phyloP scores from a whole-genome alignment of 1,140 invertebrate genomes.

The Nilaparvata lugens region DNA sequence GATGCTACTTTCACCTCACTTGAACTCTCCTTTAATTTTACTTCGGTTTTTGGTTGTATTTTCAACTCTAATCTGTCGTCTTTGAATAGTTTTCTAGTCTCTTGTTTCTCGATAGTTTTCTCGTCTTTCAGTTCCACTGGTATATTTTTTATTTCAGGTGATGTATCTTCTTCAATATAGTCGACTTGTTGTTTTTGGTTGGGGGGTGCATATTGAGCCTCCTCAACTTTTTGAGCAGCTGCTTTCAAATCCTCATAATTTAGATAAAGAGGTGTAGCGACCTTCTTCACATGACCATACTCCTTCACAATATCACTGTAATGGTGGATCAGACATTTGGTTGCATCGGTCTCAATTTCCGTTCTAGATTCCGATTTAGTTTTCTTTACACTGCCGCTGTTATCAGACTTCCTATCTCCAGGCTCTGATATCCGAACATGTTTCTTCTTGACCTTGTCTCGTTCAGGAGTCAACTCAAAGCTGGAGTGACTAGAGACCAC shows the following conservation, averaged over 20 bases:
- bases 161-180: neutral
- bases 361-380: neutral
- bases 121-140: neutral
- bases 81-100: neutral
- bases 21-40: too few species aligned
- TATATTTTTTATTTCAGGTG: neutral
- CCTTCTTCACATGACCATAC: constrained; percentile 45
- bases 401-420: constrained; percentile 7
- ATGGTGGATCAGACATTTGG: constrained; percentile 61
- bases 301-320: constrained; percentile 70
- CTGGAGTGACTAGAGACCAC: neutral
- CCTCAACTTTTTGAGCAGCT: constrained; percentile 39
- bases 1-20: neutral
- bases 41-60: too few species aligned
- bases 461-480: too few species aligned
- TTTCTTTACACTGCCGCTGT: constrained; percentile 16
- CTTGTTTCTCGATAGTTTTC: neutral
- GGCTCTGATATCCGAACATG: constrained; percentile 26
- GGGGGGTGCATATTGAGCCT: constrained; percentile 17
- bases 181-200: neutral
- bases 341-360: constrained; percentile 18
- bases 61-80: neutral
- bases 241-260: constrained; percentile 52
- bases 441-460: constrained; percentile 15
- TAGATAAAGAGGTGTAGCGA: constrained; percentile 44